Evolutionary conservation across 2,797 vertebrate genomes (phyloP).

Genomic region (Sciurus carolinensis): DNA sequence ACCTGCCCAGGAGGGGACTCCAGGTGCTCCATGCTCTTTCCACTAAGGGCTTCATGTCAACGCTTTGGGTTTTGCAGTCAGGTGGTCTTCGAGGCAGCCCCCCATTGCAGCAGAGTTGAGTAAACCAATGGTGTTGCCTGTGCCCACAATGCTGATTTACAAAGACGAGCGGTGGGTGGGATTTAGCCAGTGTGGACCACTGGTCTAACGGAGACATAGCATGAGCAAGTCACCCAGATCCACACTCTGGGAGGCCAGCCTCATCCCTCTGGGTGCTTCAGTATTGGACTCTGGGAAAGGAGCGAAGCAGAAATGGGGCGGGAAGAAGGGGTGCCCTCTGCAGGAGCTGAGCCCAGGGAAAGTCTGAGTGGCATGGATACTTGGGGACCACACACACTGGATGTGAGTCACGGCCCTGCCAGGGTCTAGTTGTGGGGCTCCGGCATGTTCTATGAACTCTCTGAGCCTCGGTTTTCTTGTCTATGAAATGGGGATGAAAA

Average conservation of each 20-base stretch:
- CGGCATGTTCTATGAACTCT: background rate
- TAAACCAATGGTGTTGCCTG: background rate
- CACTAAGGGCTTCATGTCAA: accelerated
- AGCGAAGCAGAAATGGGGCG: accelerated
- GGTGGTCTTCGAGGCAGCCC: too few species aligned
- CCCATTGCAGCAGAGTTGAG: background rate
- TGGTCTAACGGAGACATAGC: background rate
- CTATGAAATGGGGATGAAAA: constrained; percentile 13
- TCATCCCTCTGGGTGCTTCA: too few species aligned
- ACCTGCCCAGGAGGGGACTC: accelerated
- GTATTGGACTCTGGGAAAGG: background rate
- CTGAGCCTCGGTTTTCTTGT: background rate
- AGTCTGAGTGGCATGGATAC: background rate
- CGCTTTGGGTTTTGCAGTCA: background rate
- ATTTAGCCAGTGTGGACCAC: background rate
- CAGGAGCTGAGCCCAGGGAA: background rate
- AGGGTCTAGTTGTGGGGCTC: background rate
- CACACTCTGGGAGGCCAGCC: too few species aligned
- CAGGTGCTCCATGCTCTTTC: too few species aligned
- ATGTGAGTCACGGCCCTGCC: background rate
- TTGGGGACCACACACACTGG: too few species aligned
- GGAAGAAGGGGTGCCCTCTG: background rate
- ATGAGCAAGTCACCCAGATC: background rate
- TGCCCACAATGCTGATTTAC: too few species aligned
- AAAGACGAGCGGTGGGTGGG: background rate